Percentiles rank a stretch among this genome's conserved stretches.
These are phyloP conservation scores for Diorhabda carinulata DNA, from an alignment of 1,140 invertebrate species.

Conservation along the genomic window DNA sequence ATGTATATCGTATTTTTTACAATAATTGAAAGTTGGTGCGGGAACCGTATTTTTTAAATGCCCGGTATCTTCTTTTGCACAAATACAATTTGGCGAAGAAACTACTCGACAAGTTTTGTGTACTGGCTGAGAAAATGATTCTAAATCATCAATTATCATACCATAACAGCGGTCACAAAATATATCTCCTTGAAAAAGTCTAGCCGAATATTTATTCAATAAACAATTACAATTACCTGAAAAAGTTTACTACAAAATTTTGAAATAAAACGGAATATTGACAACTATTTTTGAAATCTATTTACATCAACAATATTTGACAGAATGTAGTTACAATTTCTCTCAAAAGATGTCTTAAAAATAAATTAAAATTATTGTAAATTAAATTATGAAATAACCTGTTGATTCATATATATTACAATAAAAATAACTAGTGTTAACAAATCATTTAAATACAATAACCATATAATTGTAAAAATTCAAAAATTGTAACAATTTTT, in stretches of 20 bases:
- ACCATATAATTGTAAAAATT: no score
- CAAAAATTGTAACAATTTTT: no score
- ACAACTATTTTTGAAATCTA: no score
- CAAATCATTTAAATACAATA: no score
- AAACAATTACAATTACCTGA: slow-evolving; percentile 45
- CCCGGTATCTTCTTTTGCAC: slow-evolving; percentile 11
- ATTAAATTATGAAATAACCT: no score
- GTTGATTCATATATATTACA: no score
- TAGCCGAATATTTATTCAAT: slow-evolving; percentile 42
- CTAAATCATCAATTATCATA: slow-evolving; percentile 23
- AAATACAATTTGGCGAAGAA: slow-evolving; percentile 31
- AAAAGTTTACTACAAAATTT: slow-evolving; percentile 18
- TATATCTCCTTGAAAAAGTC: slow-evolving; percentile 43
- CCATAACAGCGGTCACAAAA: slow-evolving; percentile 41
- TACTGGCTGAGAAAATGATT: slow-evolving; percentile 24
- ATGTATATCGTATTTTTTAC: slow-evolving; percentile 18
- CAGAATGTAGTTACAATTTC: no score
- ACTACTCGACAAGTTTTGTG: slow-evolving; percentile 27
- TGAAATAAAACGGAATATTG: neutral
- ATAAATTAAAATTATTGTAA: no score
- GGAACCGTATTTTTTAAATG: neutral
- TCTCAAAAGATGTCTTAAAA: no score
- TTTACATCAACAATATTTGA: no score
- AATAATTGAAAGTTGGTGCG: slow-evolving; percentile 4
- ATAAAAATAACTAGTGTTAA: no score